A percentile compares a stretch with the other conserved stretches of the same genome.
Conservation (phyloP, 2,113 vertebrate species). For the Rhinolophus sinicus region DNA sequence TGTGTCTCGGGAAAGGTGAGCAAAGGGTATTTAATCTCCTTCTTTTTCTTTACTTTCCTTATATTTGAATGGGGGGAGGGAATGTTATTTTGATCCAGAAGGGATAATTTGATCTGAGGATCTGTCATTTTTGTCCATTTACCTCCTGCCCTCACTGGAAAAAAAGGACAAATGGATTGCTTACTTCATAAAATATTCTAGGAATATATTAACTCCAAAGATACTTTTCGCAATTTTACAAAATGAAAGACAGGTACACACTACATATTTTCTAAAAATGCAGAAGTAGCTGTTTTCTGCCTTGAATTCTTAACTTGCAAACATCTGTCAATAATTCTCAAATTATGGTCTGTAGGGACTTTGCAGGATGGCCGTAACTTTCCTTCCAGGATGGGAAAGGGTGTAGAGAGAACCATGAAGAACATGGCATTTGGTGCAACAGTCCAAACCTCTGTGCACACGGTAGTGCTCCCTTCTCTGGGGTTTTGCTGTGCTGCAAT, state of each 20-base stretch:
- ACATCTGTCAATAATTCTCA: neutral
- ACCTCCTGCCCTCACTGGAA: neutral
- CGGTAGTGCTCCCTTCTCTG: neutral
- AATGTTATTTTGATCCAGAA: neutral
- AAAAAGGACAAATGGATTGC: neutral
- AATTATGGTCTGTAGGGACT: neutral
- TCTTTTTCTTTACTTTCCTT: neutral
- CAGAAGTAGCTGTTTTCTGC: neutral
- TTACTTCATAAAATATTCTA: neutral
- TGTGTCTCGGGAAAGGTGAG: neutral
- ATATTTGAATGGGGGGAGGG: neutral
- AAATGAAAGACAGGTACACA: neutral
- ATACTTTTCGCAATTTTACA: neutral
- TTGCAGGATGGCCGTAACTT: neutral
- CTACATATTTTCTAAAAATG: neutral
- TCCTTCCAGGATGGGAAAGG: neutral
- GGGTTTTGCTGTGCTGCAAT: neutral
- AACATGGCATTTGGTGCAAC: neutral
- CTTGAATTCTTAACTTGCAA: neutral
- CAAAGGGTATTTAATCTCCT: neutral
- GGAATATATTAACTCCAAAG: neutral
- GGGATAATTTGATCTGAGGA: neutral
- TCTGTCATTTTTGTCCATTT: constrained; percentile 6
- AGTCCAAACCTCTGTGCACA: neutral
- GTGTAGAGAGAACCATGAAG: neutral